Conservation (phyloP, 2,888 invertebrate species). For the Eutolmus rufibarbis region DNA sequence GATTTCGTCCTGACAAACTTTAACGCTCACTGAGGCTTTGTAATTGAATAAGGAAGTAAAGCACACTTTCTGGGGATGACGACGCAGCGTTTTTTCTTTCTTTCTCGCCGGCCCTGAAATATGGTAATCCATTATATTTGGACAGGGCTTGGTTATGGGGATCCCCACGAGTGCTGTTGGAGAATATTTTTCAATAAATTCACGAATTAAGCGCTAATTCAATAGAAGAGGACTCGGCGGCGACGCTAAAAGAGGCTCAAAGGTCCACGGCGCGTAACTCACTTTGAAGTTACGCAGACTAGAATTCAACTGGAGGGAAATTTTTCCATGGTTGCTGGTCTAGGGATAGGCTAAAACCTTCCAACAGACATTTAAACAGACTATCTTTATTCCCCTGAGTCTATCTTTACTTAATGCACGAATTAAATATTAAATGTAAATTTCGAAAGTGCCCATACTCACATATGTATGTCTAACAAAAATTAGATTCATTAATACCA, state of each 20-base stretch:
- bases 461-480: too few relatives aligned
- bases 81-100: background rate
- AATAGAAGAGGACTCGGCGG: background rate
- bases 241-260: background rate
- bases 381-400: background rate
- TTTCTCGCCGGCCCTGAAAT: background rate
- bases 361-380: background rate
- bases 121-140: background rate
- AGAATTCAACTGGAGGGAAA: background rate
- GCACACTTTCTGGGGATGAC: background rate
- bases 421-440: too few relatives aligned
- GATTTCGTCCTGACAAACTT: conserved; percentile 9
- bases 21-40: conserved; percentile 3
- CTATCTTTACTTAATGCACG: too few relatives aligned
- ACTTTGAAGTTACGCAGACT: background rate
- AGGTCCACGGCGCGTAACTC: background rate
- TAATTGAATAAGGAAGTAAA: conserved; percentile 24
- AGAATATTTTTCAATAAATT: background rate
- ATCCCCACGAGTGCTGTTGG: background rate
- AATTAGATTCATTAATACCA: too few relatives aligned
- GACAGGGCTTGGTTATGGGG: background rate
- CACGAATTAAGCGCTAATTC: background rate
- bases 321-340: background rate
- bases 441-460: too few relatives aligned
- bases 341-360: too few relatives aligned